Evolutionary conservation across 2,888 invertebrate species (phyloP).

Genomic region (Drosophila tripunctata): DNA sequence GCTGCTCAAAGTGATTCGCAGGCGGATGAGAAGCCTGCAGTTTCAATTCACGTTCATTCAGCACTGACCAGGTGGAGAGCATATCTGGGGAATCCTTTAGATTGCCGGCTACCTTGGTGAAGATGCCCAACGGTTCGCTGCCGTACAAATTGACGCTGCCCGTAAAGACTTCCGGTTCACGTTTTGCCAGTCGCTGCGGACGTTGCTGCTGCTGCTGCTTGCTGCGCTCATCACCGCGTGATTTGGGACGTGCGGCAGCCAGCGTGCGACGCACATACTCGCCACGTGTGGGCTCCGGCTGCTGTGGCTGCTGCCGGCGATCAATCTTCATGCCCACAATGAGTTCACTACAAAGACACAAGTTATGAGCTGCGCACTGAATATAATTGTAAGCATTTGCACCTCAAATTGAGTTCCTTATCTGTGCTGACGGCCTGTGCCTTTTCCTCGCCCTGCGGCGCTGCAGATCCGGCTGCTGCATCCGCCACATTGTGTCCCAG

Average conservation of each 20-base stretch:
- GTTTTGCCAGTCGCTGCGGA: constrained; percentile 56
- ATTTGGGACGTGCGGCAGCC: constrained; percentile 51
- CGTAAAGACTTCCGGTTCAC: constrained; percentile 73
- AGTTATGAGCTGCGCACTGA: too few species aligned
- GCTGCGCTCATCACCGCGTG: constrained; percentile 24
- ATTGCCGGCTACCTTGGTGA: constrained; percentile 75
- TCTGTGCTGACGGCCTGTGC: constrained; percentile 18
- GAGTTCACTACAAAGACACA: constrained; percentile 86
- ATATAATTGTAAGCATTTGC: too few species aligned
- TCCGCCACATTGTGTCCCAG: constrained; percentile 83
- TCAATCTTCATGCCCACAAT: constrained; percentile 92
- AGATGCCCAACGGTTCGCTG: constrained; percentile 87
- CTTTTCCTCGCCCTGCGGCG: constrained; percentile 5
- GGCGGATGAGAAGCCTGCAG: constrained; percentile 90
- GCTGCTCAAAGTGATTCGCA: constrained; percentile 95
- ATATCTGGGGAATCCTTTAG: constrained; percentile 76
- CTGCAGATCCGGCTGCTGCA: too few species aligned
- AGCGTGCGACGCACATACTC: constrained; percentile 84
- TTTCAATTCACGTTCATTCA: constrained; percentile 88
- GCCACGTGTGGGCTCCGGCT: constrained; percentile 68
- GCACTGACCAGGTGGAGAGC: constrained; percentile 88
- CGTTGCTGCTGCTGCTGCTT: constrained; percentile 30
- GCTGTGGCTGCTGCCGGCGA: constrained; percentile 79
- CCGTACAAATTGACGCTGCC: constrained; percentile 87
- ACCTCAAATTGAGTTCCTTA: constrained; percentile 77